Conservation (phyloP, 1,140 invertebrate species). For the Hestina assimilis region DNA sequence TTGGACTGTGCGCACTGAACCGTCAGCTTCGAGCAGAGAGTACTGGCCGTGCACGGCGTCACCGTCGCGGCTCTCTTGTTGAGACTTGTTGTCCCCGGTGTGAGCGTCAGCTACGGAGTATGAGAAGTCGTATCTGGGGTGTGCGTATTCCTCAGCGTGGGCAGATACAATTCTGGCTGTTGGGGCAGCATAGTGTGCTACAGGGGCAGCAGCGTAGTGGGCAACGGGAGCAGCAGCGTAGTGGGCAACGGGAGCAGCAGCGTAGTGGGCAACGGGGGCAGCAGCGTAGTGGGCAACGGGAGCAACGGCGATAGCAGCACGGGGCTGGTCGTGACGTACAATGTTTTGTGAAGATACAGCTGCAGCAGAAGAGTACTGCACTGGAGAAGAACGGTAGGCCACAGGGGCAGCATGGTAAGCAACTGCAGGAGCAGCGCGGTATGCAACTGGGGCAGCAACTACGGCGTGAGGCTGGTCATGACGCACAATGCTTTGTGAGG, state of each 20-base stretch:
- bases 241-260: slow-evolving; percentile 9
- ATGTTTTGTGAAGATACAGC: slow-evolving; percentile 58
- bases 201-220: not conserved
- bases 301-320: slow-evolving; percentile 23
- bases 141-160: slow-evolving; percentile 25
- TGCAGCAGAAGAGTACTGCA: slow-evolving; percentile 47
- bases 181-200: slow-evolving; percentile 29
- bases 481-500: slow-evolving; percentile 55
- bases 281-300: slow-evolving; percentile 30
- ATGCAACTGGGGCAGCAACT: slow-evolving; percentile 29
- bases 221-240: slow-evolving; percentile 36
- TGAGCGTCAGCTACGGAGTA: slow-evolving; percentile 76
- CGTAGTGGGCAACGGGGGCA: slow-evolving; percentile 25
- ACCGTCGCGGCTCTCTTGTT: slow-evolving; percentile 77
- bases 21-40: slow-evolving; percentile 76
- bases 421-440: slow-evolving; percentile 32
- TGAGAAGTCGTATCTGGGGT: slow-evolving; percentile 51
- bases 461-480: slow-evolving; percentile 37
- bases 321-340: slow-evolving; percentile 38
- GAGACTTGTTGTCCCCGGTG: slow-evolving; percentile 77
- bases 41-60: slow-evolving; percentile 78
- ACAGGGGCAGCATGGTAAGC: slow-evolving; percentile 34
- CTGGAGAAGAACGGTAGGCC: too few relatives aligned
- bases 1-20: slow-evolving; percentile 75
- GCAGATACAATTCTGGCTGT: slow-evolving; percentile 30